phyloP scores from a whole-genome alignment of 1,140 invertebrate species.

The Ceratoteleas bidentatus region DNA sequence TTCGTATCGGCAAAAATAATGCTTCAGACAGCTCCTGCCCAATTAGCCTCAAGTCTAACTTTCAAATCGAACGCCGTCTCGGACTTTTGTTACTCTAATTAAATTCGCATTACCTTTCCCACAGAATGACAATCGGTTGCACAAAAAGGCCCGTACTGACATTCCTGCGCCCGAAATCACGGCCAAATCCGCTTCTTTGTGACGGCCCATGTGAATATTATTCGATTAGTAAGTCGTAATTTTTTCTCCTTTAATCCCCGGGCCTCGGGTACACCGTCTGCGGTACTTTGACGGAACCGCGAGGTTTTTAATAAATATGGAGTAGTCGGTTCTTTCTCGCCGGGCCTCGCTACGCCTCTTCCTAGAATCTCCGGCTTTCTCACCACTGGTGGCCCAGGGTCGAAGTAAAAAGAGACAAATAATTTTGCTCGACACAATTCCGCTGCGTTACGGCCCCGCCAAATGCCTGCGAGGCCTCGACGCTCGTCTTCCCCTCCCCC shows the following conservation, averaged over 20 bases:
- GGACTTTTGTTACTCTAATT: constrained; percentile 4
- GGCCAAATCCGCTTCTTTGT: constrained; percentile 24
- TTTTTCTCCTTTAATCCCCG: constrained; percentile 26
- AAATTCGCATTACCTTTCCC: background rate
- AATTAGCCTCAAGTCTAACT: too few relatives aligned
- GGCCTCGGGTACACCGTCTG: constrained; percentile 34
- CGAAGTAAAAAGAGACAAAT: constrained; percentile 68
- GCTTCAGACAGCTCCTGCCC: too few relatives aligned
- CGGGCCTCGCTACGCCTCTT: constrained; percentile 68
- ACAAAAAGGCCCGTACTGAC: constrained; percentile 10
- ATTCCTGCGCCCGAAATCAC: constrained; percentile 11
- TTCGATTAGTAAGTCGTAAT: constrained; percentile 69
- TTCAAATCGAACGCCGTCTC: too few relatives aligned
- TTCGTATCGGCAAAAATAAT: background rate
- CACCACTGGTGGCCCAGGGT: constrained; percentile 70
- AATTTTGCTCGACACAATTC: constrained; percentile 62
- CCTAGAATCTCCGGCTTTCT: constrained; percentile 78
- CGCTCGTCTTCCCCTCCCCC: constrained; percentile 9
- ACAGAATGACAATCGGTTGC: background rate
- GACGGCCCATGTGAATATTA: constrained; percentile 39
- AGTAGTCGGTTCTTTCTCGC: constrained; percentile 67
- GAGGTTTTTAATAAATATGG: constrained; percentile 72
- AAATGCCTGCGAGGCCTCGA: constrained; percentile 42
- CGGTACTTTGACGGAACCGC: constrained; percentile 64
- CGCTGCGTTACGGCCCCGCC: constrained; percentile 56